Percentiles rank a stretch among this genome's conserved stretches.
phyloP scores from a whole-genome alignment of 2,797 vertebrate species.

The Telmatherina bonti region DNA sequence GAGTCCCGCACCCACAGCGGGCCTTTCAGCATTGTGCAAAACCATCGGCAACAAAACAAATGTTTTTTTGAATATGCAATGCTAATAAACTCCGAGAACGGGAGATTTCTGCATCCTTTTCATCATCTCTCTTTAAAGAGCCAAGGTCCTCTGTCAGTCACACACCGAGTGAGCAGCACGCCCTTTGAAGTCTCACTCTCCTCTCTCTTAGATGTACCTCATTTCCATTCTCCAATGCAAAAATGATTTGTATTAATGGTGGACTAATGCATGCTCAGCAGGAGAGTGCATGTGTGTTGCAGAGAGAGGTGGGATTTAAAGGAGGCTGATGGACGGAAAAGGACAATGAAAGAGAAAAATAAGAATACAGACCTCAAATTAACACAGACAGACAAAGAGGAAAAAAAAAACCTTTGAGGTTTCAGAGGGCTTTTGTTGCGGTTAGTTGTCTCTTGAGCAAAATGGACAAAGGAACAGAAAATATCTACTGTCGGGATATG shows the following conservation, averaged over 20 bases:
- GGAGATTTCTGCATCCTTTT: constrained; percentile 79
- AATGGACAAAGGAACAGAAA: constrained; percentile 15
- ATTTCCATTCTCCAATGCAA: constrained; percentile 81
- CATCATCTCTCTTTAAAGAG: constrained; percentile 75
- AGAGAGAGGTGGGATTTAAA: constrained; percentile 43
- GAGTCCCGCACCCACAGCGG: constrained; percentile 38
- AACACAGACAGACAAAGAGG: constrained; percentile 6
- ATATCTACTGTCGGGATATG: constrained; percentile 1
- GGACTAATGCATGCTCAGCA: constrained; percentile 74
- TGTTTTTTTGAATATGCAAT: constrained; percentile 70
- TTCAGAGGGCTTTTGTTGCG: constrained; percentile 64
- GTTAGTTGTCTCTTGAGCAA: constrained; percentile 32
- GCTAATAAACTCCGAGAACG: constrained; percentile 76
- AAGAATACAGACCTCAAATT: constrained; percentile 36
- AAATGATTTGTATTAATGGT: constrained; percentile 79
- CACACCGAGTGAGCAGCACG: constrained; percentile 55
- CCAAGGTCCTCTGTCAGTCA: constrained; percentile 74
- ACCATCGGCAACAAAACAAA: constrained; percentile 65
- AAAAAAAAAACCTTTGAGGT: constrained; percentile 69
- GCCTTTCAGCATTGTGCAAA: constrained; percentile 60
- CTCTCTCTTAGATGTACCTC: constrained; percentile 76
- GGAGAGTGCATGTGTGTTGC: constrained; percentile 36
- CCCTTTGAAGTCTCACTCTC: constrained; percentile 81
- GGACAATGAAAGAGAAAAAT: constrained; percentile 60
- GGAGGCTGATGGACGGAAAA: constrained; percentile 61